A percentile compares a stretch with the other conserved stretches of the same genome.
These are phyloP conservation scores for Engystomops pustulosus DNA, from an alignment of 2,113 vertebrate genomes.

Conservation along the genomic window DNA sequence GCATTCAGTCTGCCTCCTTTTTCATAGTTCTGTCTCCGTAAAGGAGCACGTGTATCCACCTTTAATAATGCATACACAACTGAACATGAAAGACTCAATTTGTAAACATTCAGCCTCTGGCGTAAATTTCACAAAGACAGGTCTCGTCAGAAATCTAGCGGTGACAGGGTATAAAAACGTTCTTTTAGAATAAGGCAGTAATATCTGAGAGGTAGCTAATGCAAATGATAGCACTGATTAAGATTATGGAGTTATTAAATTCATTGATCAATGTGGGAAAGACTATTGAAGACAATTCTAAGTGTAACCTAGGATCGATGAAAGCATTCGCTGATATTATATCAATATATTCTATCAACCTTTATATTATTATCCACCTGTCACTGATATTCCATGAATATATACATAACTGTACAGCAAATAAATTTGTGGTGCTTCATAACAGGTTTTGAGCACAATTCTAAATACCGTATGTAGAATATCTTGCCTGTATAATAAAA, in stretches of 20 bases:
- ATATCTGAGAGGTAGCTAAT: neutral
- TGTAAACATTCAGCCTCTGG: slow-evolving; percentile 42
- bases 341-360: too few species aligned
- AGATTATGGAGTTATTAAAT: neutral
- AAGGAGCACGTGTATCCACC: slow-evolving; percentile 33
- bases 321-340: neutral
- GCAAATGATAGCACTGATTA: slow-evolving; percentile 2
- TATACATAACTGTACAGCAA: too few species aligned
- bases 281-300: neutral
- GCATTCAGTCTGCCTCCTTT: slow-evolving; percentile 4
- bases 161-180: slow-evolving; percentile 11
- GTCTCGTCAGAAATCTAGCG: slow-evolving; percentile 19
- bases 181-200: neutral
- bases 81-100: slow-evolving; percentile 36
- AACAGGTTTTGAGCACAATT: too few species aligned
- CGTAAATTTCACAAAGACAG: slow-evolving; percentile 29
- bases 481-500: neutral
- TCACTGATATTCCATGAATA: neutral
- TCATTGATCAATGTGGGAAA: neutral
- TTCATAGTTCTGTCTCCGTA: neutral
- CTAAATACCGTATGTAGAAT: too few species aligned
- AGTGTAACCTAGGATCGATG: neutral
- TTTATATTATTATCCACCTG: neutral
- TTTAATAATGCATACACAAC: slow-evolving; percentile 45
- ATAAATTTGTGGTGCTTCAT: too few species aligned